A percentile compares a stretch with the other conserved stretches of the same genome.
Conservation (phyloP, 2,113 vertebrate species). For the Agapornis roseicollis region DNA sequence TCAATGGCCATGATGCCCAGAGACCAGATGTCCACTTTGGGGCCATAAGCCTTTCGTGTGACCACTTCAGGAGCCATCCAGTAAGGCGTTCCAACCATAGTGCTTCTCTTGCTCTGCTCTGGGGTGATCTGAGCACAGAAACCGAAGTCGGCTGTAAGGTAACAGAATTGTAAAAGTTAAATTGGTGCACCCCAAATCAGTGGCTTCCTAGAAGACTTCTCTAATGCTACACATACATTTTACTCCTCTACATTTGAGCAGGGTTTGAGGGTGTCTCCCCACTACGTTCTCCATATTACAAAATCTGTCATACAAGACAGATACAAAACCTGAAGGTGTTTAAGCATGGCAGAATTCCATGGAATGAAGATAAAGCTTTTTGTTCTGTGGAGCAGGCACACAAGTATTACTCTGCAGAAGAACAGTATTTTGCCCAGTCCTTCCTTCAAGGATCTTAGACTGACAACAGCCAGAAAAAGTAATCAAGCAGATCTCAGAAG, state of each 20-base stretch:
- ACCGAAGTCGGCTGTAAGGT: conserved; percentile 90
- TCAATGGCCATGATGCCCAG: conserved; percentile 99
- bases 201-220: background rate
- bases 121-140: conserved; percentile 99
- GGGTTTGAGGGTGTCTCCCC: background rate
- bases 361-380: background rate
- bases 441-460: background rate
- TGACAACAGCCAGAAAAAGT: background rate
- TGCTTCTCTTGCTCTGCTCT: conserved; percentile 97
- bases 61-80: conserved; percentile 99
- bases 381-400: background rate
- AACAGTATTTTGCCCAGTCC: background rate
- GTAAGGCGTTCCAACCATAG: conserved; percentile 98
- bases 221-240: background rate
- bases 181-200: background rate
- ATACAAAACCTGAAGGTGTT: conserved; percentile 4
- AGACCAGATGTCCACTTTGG: conserved; percentile 98
- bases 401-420: background rate
- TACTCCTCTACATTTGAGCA: background rate
- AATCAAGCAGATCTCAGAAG: background rate
- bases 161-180: background rate
- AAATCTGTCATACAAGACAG: background rate
- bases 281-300: background rate
- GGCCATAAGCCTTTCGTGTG: conserved; percentile 95
- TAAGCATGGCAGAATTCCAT: background rate